Evolutionary conservation across 1,140 invertebrate species (phyloP).

Genomic region (Teleopsis dalmanni): DNA sequence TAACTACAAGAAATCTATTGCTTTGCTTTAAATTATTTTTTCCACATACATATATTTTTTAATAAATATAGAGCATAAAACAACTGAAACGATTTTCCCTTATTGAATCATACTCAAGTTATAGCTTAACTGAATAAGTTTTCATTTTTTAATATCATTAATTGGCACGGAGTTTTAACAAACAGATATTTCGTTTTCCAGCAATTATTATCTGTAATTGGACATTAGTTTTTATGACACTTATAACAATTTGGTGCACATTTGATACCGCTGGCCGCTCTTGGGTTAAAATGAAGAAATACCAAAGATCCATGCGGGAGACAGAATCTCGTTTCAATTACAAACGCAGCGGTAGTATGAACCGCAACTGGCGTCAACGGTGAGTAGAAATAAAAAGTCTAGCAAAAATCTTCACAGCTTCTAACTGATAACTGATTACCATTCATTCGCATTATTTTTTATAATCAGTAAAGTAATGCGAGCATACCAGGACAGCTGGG

Average conservation of each 20-base stretch:
- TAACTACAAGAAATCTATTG: too few relatives aligned
- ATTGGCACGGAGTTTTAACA: too few relatives aligned
- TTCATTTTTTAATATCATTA: too few relatives aligned
- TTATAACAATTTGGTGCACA: constrained; percentile 79
- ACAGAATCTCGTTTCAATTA: constrained; percentile 67
- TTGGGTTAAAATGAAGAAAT: constrained; percentile 92
- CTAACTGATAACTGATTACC: background rate
- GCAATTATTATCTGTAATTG: constrained; percentile 76
- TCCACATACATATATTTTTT: too few relatives aligned
- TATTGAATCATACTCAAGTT: too few relatives aligned
- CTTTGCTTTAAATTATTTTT: too few relatives aligned
- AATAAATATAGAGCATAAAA: too few relatives aligned
- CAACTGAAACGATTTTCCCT: too few relatives aligned
- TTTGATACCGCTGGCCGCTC: constrained; percentile 80
- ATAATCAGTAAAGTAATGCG: constrained; percentile 71
- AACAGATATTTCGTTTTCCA: too few relatives aligned
- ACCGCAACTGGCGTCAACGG: constrained; percentile 84
- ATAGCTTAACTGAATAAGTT: too few relatives aligned
- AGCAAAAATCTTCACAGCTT: background rate
- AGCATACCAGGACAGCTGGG: constrained; percentile 87
- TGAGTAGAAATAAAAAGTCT: constrained; percentile 31
- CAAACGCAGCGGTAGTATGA: constrained; percentile 67
- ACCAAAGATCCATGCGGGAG: constrained; percentile 74
- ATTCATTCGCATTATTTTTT: background rate
- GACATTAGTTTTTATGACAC: constrained; percentile 62